Percentiles rank a stretch among this genome's conserved stretches.
Evolutionary conservation across 1,140 invertebrate species (phyloP).

Genomic region (Mizuhopecten yessoensis): DNA sequence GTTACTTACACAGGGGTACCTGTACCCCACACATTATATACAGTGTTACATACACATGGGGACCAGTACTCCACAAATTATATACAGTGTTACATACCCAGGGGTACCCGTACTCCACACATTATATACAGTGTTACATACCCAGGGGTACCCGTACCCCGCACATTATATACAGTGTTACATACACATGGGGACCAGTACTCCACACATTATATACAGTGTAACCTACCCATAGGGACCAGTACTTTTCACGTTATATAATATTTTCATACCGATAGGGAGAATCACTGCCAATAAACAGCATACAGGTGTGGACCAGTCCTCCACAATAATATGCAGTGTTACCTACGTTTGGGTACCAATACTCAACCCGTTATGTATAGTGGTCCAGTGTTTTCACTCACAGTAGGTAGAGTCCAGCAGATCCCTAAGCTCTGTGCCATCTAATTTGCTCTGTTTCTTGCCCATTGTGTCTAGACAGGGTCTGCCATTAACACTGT

Average conservation of each 20-base stretch:
- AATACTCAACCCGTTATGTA: neutral
- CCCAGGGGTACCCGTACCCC: too few species aligned
- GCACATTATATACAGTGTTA: neutral
- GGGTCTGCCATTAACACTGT: neutral
- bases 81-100: too few species aligned
- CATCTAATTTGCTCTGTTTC: constrained; percentile 38
- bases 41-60: too few species aligned
- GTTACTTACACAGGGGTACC: too few species aligned
- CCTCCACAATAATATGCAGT: neutral
- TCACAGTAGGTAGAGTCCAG: neutral
- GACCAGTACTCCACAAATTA: too few species aligned
- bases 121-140: neutral
- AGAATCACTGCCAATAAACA: too few species aligned
- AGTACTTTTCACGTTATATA: too few species aligned
- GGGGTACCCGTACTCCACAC: too few species aligned
- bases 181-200: neutral
- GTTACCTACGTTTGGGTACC: neutral
- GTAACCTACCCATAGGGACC: too few species aligned
- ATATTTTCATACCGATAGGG: too few species aligned
- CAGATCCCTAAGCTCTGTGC: neutral
- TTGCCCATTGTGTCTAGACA: neutral
- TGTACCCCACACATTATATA: too few species aligned
- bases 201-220: neutral
- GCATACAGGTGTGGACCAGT: too few species aligned
- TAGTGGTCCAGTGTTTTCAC: neutral